phyloP scores from a whole-genome alignment of 37 sponge, comb jelly and placozoan genomes.

The Lycopodina hypogea region DNA sequence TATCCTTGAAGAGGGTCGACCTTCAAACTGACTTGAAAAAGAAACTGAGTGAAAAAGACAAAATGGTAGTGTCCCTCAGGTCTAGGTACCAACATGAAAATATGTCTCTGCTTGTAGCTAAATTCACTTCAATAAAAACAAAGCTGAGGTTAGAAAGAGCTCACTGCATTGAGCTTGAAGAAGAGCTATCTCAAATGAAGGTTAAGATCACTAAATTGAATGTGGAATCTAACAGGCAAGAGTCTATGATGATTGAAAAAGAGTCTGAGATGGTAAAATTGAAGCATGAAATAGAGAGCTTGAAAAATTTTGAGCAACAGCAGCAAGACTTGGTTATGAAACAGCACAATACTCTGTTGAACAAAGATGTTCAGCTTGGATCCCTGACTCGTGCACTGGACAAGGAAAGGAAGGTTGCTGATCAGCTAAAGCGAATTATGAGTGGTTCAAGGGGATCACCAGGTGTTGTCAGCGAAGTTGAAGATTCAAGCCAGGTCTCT shows the following conservation, averaged over 20 bases:
- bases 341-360: conserved; percentile 14
- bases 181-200: conserved; percentile 33
- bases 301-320: conserved; percentile 17
- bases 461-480: neutral
- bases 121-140: neutral
- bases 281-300: conserved; percentile 30
- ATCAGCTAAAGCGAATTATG: conserved; percentile 6
- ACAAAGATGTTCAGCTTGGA: conserved; percentile 43
- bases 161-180: conserved; percentile 33
- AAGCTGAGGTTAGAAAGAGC: conserved; percentile 39
- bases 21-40: conserved; percentile 8
- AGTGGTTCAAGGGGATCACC: neutral
- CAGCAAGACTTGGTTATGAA: conserved; percentile 39
- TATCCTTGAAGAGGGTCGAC: neutral
- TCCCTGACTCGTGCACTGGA: conserved; percentile 31
- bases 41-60: conserved; percentile 25
- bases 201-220: conserved; percentile 24
- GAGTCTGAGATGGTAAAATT: conserved; percentile 46
- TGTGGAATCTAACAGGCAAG: conserved; percentile 1
- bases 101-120: neutral
- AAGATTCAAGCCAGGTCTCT: neutral
- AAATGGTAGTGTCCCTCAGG: conserved; percentile 32
- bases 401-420: conserved; percentile 15
- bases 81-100: neutral
- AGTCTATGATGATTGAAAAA: conserved; percentile 20